Evolutionary conservation across 2,113 vertebrate genomes (phyloP), one percentile per base, ranked within the genome.

Genomic region (Thalassarche chlororhynchos): DNA sequence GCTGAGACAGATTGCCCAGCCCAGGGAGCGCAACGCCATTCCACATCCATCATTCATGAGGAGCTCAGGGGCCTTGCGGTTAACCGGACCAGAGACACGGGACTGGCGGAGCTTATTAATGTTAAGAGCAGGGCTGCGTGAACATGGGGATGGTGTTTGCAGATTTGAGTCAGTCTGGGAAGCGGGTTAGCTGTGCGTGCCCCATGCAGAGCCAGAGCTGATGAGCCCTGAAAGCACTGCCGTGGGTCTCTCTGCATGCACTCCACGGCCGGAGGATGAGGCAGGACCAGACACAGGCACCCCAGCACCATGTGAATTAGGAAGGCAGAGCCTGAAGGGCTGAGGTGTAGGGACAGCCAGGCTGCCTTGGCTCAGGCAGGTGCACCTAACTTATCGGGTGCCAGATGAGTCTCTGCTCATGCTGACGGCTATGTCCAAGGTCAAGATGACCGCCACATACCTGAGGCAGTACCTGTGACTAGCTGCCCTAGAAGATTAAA

Each of bases 151-250:
- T 42, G 47, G 28, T 69, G 25, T 71, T 25, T 71, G n/a, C 23
- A 64, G 49, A 13, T 38, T 3, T 46, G 32, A 46, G 28, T 49
- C 29, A 7, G 14, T 25, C 44, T 62, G 76, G 57, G 47, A 66
- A 60, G 42, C 0, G 1, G n/a, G 29, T 36, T 19, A 16, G 38
- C 46, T 58, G 61, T 42, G 74, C 0, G 0, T 71, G 34, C 8
- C 31, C 26, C 15, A 6, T 25, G 40, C 18, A 28, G 26, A 42
- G 14, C 23, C 3, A 13, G 57, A 80, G 52, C 29, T 47, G 6
- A 1, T 9, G 54, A 72, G 55, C 42, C 24, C 61, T 79, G 49
- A 29, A 17, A 62, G 14, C 0, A 0, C 64, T 64, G 44, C 62
- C 2, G 1, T 29, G 46, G 19, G 24, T 70, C 14, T 89, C 38